A percentile compares a stretch with the other conserved stretches of the same genome.
phyloP scores from a whole-genome alignment of 2,888 invertebrate genomes.

The Entomobrya multifasciata region DNA sequence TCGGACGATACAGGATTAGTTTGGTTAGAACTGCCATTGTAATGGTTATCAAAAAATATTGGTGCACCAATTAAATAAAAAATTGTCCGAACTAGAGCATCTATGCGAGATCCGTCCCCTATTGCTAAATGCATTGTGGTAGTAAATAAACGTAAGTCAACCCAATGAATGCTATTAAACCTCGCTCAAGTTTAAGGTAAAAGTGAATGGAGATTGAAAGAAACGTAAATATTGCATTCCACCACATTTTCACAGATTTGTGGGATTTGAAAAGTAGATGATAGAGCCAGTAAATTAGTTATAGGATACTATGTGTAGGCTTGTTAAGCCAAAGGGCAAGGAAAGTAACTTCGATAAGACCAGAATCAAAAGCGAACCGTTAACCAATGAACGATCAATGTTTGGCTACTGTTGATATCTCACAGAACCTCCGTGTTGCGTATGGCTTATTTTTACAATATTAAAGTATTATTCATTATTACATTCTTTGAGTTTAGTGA shows the following conservation, averaged over 20 bases:
- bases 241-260: constrained; percentile 2
- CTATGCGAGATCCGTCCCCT: constrained; percentile 74
- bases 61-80: constrained; percentile 76
- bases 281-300: too few species aligned
- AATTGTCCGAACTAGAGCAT: constrained; percentile 74
- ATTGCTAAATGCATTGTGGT: constrained; percentile 63
- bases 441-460: too few species aligned
- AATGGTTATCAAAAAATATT: constrained; percentile 64
- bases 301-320: not conserved
- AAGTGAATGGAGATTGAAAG: constrained; percentile 40
- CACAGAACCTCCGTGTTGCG: too few species aligned
- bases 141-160: not conserved
- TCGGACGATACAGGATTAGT: constrained; percentile 2
- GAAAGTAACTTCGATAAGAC: too few species aligned
- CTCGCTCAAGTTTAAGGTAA: constrained; percentile 64
- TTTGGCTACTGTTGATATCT: too few species aligned
- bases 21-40: constrained; percentile 46
- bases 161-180: constrained; percentile 22
- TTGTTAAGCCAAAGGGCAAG: constrained; percentile 43
- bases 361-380: too few species aligned
- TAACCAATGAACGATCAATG: too few species aligned
- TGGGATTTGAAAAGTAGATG: constrained; percentile 3
- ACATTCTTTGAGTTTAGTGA: too few species aligned
- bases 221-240: constrained; percentile 48
- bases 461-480: too few species aligned